A percentile compares a stretch with the other conserved stretches of the same genome.
These are phyloP conservation scores for Nematolebias whitei DNA, from an alignment of 2,113 vertebrate species.

Conservation along the genomic window DNA sequence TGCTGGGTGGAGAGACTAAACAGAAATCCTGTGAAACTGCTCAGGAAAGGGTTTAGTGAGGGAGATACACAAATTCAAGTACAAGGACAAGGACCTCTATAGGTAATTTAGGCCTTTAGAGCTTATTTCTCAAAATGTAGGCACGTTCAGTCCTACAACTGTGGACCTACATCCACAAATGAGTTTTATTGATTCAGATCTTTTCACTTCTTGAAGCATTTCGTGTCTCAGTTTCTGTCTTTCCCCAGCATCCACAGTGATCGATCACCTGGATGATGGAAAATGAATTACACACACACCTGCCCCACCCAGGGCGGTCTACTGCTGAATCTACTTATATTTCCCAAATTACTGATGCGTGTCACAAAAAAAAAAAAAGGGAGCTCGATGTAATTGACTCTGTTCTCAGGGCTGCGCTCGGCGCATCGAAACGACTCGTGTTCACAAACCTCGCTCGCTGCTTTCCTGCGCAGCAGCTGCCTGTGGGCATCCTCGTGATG, in stretches of 20 bases:
- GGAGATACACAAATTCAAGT: background rate
- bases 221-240: conserved; percentile 34
- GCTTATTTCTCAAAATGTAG: too few relatives aligned
- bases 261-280: conserved; percentile 44
- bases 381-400: conserved; percentile 23
- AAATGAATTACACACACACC: conserved; percentile 48
- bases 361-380: conserved; percentile 26
- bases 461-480: conserved; percentile 15
- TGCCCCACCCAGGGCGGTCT: conserved; percentile 26
- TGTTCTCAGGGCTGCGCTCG: conserved; percentile 21
- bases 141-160: conserved; percentile 7
- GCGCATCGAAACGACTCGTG: conserved; percentile 5
- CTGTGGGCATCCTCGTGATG: conserved; percentile 41
- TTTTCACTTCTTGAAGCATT: conserved; percentile 34
- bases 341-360: conserved; percentile 61
- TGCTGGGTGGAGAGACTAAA: conserved; percentile 39
- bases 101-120: background rate
- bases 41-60: background rate
- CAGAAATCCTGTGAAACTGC: background rate
- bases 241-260: conserved; percentile 10
- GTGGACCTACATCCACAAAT: conserved; percentile 14
- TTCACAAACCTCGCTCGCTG: too few relatives aligned
- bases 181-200: conserved; percentile 44
- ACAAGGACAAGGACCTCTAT: background rate
- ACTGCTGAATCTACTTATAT: conserved; percentile 52